Conservation (phyloP, 2,888 invertebrate genomes). For the Idaea aversata region DNA sequence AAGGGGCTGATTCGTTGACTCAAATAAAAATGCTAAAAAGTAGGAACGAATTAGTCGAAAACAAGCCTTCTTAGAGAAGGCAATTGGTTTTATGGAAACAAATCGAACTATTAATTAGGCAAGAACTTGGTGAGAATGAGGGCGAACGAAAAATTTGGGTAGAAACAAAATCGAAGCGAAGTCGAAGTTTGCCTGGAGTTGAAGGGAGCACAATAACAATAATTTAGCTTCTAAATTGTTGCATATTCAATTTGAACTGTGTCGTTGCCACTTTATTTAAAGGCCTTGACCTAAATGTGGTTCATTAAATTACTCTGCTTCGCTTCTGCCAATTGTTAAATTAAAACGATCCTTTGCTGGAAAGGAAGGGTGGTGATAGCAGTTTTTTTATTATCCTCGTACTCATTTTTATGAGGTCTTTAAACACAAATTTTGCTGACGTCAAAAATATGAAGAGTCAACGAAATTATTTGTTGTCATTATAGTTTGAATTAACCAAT, state of each 20-base stretch:
- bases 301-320: constrained; percentile 67
- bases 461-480: constrained; percentile 5
- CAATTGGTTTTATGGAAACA: constrained; percentile 20
- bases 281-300: constrained; percentile 67
- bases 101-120: constrained; percentile 26
- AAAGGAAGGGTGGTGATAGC: constrained; percentile 47
- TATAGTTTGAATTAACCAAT: not conserved
- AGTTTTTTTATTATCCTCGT: constrained; percentile 51
- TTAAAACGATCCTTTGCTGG: constrained; percentile 54
- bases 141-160: constrained; percentile 7
- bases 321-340: constrained; percentile 63
- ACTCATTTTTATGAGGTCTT: constrained; percentile 46
- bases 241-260: constrained; percentile 27
- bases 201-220: constrained; percentile 20
- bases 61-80: constrained; percentile 12
- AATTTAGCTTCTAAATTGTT: constrained; percentile 32
- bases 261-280: constrained; percentile 19
- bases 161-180: constrained; percentile 4
- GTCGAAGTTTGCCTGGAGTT: constrained; percentile 9
- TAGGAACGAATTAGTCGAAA: constrained; percentile 25
- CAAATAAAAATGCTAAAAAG: constrained; percentile 21
- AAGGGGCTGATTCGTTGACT: constrained; percentile 32
- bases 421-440: constrained; percentile 34
- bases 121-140: constrained; percentile 12
- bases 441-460: constrained; percentile 22